Base-by-base conservation (phyloP, 2,888 invertebrate genomes). In the Volucella bombylans region DNA sequence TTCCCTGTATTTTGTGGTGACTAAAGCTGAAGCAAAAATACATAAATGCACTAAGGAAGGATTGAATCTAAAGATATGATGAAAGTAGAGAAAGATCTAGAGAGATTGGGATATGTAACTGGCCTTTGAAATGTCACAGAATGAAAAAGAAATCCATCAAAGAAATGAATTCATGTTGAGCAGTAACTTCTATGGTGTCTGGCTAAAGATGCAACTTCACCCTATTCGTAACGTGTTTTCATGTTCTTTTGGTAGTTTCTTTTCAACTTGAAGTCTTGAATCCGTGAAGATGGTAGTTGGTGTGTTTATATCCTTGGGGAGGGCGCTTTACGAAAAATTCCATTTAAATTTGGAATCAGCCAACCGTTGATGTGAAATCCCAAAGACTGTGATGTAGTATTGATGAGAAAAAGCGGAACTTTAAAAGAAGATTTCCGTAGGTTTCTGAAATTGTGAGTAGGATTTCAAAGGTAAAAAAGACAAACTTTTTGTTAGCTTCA, bases 201-300 rank as follows among this genome's bases (percentile, higher is more conserved):
- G 61, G 54, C 23, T 49, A 50, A 55, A 67, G 43, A 77, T 57
- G 31, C 59, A 73, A 68, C 68, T 69, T 79, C 78, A 83, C 82
- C 73, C 55, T 78, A 74, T 83, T 79, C 59, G 49, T 57, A 79
- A 67, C 54, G 64, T 15, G 68, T 73, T 62, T 74, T 52, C 68
- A 68, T 68, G 45, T 38, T 55, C 43, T 8, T 65, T 57, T 67
- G 31, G 31, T 31, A 31, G 31, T 31, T 43, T 8, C 57, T 14
- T 45, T 62, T 71, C 54, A 55, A 61, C 54, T 39, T 14, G 45
- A 55, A 50, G 49, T 64, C 64, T 43, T 79, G 57, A 79, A 47
- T 74, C 68, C 49, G 61, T 50, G 50, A 65, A 47, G 59, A 65
- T 68, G 52, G 45, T 64, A 59, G 64, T 57, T 52, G 59, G 45